A percentile compares a stretch with the other conserved stretches of the same genome.
phyloP scores from a whole-genome alignment of 2,113 vertebrate species.

The Lichenostomus cassidix region DNA sequence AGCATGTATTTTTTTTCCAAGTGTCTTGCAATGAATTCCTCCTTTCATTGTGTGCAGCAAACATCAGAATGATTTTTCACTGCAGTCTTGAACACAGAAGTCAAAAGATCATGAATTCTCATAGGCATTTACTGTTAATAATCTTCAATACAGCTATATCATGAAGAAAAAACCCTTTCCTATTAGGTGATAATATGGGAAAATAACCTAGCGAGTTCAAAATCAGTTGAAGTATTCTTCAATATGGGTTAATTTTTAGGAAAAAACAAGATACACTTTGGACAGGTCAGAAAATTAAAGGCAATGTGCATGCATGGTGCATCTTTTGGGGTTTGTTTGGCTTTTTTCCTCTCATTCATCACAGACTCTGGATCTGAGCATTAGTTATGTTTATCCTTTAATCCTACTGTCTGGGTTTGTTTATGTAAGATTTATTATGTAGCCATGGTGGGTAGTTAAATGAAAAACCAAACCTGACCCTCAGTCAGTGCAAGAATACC shows the following conservation, averaged over 20 bases:
- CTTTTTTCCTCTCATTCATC: neutral
- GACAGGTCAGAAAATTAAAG: neutral
- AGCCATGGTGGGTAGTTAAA: neutral
- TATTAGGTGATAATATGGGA: neutral
- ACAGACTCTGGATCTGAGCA: neutral
- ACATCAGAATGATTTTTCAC: neutral
- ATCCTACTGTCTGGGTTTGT: constrained; percentile 35
- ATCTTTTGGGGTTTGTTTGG: neutral
- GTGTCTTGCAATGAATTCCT: neutral
- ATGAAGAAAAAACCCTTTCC: neutral
- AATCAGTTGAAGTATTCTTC: neutral
- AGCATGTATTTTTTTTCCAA: neutral
- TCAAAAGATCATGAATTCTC: neutral
- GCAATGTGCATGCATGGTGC: neutral
- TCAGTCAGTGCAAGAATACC: neutral
- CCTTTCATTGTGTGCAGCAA: neutral
- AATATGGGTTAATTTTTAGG: neutral
- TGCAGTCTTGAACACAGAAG: neutral
- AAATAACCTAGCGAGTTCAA: neutral
- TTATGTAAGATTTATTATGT: constrained; percentile 53
- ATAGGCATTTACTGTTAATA: neutral
- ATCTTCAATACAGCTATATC: neutral
- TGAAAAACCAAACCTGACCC: constrained; percentile 38
- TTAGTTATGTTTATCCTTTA: constrained; percentile 64
- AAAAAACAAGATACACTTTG: neutral